Evolutionary conservation across 2,888 invertebrate genomes (phyloP).

Genomic region (Agrochola lychnidis): DNA sequence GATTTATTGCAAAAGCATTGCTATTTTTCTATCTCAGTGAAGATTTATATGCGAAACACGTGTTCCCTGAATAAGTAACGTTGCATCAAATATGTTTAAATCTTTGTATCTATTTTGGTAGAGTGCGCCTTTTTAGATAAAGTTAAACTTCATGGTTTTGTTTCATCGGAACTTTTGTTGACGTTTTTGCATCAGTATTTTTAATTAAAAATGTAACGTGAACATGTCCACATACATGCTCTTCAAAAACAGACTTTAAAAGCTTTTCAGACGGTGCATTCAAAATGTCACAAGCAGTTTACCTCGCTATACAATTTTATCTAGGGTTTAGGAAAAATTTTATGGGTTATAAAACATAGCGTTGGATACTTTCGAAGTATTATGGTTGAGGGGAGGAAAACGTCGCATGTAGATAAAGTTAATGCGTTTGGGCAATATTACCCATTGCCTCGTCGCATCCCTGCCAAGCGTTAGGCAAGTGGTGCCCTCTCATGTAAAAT

Average conservation of each 20-base stretch:
- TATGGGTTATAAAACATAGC: slow-evolving; percentile 42
- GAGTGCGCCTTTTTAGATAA: not conserved
- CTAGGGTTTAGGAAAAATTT: slow-evolving; percentile 30
- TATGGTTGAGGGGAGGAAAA: slow-evolving; percentile 6
- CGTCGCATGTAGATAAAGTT: slow-evolving; percentile 20
- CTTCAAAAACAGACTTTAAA: slow-evolving; percentile 2
- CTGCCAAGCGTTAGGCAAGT: not conserved
- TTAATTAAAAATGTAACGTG: not conserved
- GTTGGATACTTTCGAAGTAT: slow-evolving; percentile 17
- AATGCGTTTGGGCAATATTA: slow-evolving; percentile 10
- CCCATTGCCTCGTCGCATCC: not conserved
- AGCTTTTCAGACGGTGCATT: slow-evolving; percentile 11
- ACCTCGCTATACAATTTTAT: slow-evolving; percentile 17
- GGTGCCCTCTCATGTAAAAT: not conserved
- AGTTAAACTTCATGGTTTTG: not conserved
- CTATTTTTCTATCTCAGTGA: slow-evolving; percentile 42
- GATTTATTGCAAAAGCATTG: slow-evolving; percentile 46
- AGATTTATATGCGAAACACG: slow-evolving; percentile 34
- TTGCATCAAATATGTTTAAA: slow-evolving; percentile 8
- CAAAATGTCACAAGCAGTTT: slow-evolving; percentile 25
- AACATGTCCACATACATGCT: not conserved
- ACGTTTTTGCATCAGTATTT: not conserved
- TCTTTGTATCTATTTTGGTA: slow-evolving; percentile 2
- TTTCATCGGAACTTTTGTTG: not conserved
- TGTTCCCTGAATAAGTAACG: slow-evolving; percentile 13